phyloP scores from a whole-genome alignment of 2,888 invertebrate genomes.

The Pycnomerus fuliginosus region DNA sequence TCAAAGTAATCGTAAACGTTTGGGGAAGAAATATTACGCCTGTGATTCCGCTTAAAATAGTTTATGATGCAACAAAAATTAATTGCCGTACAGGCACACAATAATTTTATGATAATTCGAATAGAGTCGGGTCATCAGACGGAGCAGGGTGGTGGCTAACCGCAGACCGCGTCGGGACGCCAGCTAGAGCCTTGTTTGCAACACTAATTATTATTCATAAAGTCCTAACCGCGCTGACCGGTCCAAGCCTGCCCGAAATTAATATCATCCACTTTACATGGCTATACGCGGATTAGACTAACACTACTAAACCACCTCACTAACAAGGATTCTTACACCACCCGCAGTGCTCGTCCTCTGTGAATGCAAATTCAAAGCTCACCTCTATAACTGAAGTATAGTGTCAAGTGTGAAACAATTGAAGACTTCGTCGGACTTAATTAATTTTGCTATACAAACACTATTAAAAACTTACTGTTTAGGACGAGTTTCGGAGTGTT shows the following conservation, averaged over 20 bases:
- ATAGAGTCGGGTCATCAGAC: constrained; percentile 16
- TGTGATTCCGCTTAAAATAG: constrained; percentile 15
- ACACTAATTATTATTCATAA: constrained; percentile 55
- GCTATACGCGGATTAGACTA: constrained; percentile 39
- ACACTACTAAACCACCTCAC: constrained; percentile 7
- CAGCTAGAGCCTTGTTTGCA: constrained; percentile 50
- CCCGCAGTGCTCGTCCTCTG: too few species aligned
- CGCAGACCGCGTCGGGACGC: constrained; percentile 46
- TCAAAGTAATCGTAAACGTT: constrained; percentile 43
- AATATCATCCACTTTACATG: constrained; percentile 49
- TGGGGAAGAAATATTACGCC: constrained; percentile 29
- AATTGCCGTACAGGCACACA: too few species aligned
- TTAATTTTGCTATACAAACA: too few species aligned
- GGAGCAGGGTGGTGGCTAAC: constrained; percentile 35
- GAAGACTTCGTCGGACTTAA: too few species aligned
- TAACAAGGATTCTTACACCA: background rate
- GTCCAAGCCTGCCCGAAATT: constrained; percentile 49
- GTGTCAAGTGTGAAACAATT: too few species aligned
- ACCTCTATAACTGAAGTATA: too few species aligned
- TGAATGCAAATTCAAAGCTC: too few species aligned
- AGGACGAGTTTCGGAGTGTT: too few species aligned
- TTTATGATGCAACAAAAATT: constrained; percentile 23
- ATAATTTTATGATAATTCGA: too few species aligned
- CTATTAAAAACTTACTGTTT: too few species aligned
- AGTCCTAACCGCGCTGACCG: constrained; percentile 47